Percentiles rank a stretch among this genome's conserved stretches.
phyloP scores from a whole-genome alignment of 1,140 invertebrate genomes.

The Drosophila lowei region DNA sequence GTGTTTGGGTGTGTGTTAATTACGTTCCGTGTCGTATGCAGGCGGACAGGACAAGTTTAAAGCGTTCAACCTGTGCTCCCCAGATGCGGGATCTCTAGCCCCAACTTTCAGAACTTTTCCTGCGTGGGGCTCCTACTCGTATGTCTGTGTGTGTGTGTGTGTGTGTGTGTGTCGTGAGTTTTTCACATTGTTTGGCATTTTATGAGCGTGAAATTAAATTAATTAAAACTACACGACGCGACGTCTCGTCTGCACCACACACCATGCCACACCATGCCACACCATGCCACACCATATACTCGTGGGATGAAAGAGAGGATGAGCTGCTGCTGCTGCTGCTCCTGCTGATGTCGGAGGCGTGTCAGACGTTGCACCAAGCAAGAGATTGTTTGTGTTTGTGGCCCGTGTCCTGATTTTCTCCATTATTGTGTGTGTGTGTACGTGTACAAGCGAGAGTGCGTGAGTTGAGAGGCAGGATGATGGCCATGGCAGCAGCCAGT shows the following conservation, averaged over 20 bases:
- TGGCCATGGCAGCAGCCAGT: not conserved
- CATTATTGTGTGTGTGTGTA: slow-evolving; percentile 12
- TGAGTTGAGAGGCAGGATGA: not conserved
- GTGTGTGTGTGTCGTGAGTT: slow-evolving; percentile 31
- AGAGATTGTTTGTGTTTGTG: slow-evolving; percentile 11
- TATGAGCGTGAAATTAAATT: slow-evolving; percentile 76
- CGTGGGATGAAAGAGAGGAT: not conserved
- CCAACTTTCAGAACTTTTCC: slow-evolving; percentile 6
- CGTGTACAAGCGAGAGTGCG: slow-evolving; percentile 14
- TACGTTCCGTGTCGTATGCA: slow-evolving; percentile 51
- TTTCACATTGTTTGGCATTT: slow-evolving; percentile 71
- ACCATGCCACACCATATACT: slow-evolving; percentile 17
- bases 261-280: too few relatives aligned
- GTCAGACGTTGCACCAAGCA: slow-evolving; percentile 20
- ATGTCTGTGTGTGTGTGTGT: too few relatives aligned
- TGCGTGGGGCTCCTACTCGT: not conserved
- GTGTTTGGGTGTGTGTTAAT: slow-evolving; percentile 31
- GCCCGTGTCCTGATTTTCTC: slow-evolving; percentile 26
- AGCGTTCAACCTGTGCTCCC: slow-evolving; percentile 19
- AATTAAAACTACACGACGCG: slow-evolving; percentile 69
- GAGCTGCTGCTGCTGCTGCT: not conserved
- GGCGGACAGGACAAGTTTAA: slow-evolving; percentile 38
- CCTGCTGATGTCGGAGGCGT: slow-evolving; percentile 19
- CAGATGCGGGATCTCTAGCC: slow-evolving; percentile 20
- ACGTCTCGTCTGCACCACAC: slow-evolving; percentile 2